These are phyloP conservation scores for Marisa cornuarietis DNA, from an alignment of 1,140 invertebrate genomes.

Conservation along the genomic window DNA sequence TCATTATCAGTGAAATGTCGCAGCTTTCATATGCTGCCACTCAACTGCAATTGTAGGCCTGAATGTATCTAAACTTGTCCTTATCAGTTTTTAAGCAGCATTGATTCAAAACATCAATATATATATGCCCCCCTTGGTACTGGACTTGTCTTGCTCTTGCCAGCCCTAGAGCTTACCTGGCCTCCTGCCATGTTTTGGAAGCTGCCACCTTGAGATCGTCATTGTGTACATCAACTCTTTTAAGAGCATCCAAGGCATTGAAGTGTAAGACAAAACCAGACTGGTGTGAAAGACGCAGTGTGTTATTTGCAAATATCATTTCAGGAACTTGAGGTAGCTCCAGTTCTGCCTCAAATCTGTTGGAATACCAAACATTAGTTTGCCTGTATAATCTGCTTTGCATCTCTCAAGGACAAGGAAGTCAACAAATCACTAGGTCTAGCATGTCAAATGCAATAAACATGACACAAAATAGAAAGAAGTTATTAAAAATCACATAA, in stretches of 20 bases:
- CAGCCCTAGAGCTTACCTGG: conserved; percentile 66
- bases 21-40: background rate
- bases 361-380: conserved; percentile 26
- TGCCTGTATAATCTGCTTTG: background rate
- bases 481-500: too few relatives aligned
- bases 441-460: too few relatives aligned
- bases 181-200: conserved; percentile 88
- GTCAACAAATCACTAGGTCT: background rate
- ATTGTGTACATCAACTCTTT: conserved; percentile 73
- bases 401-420: background rate
- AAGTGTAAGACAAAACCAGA: conserved; percentile 83
- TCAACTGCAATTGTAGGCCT: background rate
- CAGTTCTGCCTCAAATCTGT: conserved; percentile 80
- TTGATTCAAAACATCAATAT: too few relatives aligned
- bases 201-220: conserved; percentile 80
- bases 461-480: too few relatives aligned
- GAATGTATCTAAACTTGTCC: background rate
- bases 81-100: too few relatives aligned
- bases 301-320: conserved; percentile 87
- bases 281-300: conserved; percentile 56
- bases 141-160: too few relatives aligned
- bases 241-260: conserved; percentile 89
- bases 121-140: too few relatives aligned
- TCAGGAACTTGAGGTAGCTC: conserved; percentile 92
- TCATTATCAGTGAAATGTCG: background rate